Conservation (phyloP, 2,888 invertebrate species). For the Agrotis exclamationis region DNA sequence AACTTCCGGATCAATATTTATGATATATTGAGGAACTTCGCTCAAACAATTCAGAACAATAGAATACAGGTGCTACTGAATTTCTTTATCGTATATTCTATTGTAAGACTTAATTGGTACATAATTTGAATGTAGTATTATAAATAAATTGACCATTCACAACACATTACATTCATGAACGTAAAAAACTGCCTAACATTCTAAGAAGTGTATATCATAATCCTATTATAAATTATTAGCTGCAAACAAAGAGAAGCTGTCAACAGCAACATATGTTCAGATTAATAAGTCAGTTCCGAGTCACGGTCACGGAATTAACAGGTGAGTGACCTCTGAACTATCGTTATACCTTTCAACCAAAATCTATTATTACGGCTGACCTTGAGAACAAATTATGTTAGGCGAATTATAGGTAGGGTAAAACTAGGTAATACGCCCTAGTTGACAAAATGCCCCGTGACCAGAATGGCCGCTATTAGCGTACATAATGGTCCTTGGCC, state of each 20-base stretch:
- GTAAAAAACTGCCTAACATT: neutral
- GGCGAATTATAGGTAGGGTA: conserved; percentile 31
- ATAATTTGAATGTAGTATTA: neutral
- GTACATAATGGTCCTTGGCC: no score
- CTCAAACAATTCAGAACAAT: neutral
- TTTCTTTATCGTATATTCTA: neutral
- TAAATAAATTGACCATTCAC: neutral
- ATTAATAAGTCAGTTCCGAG: conserved; percentile 70
- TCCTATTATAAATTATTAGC: conserved; percentile 33
- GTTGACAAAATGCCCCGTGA: no score
- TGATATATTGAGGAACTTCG: conserved; percentile 10
- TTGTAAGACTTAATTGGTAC: neutral
- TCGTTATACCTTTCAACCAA: conserved; percentile 76
- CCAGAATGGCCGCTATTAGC: no score
- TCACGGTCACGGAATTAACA: conserved; percentile 72
- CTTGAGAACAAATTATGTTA: conserved; percentile 72
- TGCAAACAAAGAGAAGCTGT: conserved; percentile 64
- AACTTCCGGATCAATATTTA: conserved; percentile 30
- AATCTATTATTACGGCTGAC: conserved; percentile 67
- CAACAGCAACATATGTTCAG: conserved; percentile 70
- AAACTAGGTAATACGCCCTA: no score
- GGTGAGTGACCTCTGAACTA: conserved; percentile 85
- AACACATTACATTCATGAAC: neutral
- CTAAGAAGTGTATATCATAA: conserved; percentile 19
- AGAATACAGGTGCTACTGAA: neutral